Evolutionary conservation across 2,888 invertebrate genomes (phyloP), one percentile per base, ranked within the genome.

Genomic region (Proisotoma minuta): DNA sequence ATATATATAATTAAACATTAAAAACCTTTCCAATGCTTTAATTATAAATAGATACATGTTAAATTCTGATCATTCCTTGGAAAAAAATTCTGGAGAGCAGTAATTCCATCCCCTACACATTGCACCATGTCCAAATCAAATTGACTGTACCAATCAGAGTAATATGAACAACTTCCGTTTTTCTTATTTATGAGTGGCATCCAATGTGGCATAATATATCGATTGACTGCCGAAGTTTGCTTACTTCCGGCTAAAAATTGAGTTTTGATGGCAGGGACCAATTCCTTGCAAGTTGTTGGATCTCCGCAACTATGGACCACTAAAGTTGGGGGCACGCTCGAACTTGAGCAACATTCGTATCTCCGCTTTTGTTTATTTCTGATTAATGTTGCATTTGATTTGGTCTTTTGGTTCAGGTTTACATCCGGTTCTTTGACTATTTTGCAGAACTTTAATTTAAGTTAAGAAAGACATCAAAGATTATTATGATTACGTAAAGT

Each of bases 61-160:
- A 51, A 26, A 27, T 51, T 51, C 4, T 51, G 22, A 3, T 12
- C 2, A 51, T 27, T 51, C 27, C 27, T 51, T 27, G 18, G 26
- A 8, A 27, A 27, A 27, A 4, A 51, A n/a, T 51, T 27, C 24
- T 22, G 4, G 2, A 49, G 4, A 28, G 24, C 47, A 24, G 59
- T 29, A 2, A 65, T 62, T 23, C 65, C 65, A 43, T 65, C 62
- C 23, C 65, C 65, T 4, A 60, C 2, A 15, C 65, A 65, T 57
- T 40, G 29, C 1, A 51, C 53, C 22, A 48, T 27, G 2, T 28
- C 49, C 4, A 28, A 24, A 27, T 20, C 5, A 15, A n/a, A 29
- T n/a, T 34, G 18, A 43, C 10, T 12, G 15, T 15, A 20, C 43
- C 43, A 43, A 5, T 5, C 18, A 43, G 5, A 4, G 18, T 5